These are phyloP conservation scores for Colostygia pectinataria DNA, from an alignment of 2,888 invertebrate species.

Conservation along the genomic window DNA sequence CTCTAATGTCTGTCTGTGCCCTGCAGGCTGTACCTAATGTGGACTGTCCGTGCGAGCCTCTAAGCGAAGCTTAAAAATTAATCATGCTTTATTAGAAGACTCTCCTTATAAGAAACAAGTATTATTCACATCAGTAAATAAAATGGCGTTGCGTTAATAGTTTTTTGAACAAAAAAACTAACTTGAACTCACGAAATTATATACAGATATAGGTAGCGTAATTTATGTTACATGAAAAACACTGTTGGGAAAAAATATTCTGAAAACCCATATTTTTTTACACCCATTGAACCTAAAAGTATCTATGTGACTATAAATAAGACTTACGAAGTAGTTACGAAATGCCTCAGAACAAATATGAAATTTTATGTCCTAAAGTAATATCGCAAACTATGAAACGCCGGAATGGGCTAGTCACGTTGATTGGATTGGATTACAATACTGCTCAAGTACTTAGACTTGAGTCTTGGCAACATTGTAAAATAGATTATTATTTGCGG, in stretches of 20 bases:
- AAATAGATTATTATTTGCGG: constrained; percentile 1
- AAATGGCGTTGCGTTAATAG: too few relatives aligned
- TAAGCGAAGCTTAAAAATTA: constrained; percentile 53
- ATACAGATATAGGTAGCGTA: too few relatives aligned
- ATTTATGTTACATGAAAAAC: too few relatives aligned
- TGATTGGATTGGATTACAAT: constrained; percentile 11
- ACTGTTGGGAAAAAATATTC: too few relatives aligned
- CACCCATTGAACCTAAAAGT: too few relatives aligned
- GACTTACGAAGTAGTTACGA: background rate
- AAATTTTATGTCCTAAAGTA: background rate
- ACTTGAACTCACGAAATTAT: too few relatives aligned
- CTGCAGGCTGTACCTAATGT: constrained; percentile 45
- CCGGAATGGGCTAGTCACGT: constrained; percentile 1
- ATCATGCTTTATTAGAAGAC: constrained; percentile 57
- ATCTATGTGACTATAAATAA: background rate
- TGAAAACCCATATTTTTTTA: too few relatives aligned
- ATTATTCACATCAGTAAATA: constrained; percentile 9
- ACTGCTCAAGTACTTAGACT: background rate
- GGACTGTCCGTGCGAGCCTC: constrained; percentile 41
- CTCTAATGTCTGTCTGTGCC: constrained; percentile 35
- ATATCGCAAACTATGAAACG: constrained; percentile 9
- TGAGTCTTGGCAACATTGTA: constrained; percentile 5
- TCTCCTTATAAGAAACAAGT: constrained; percentile 45
- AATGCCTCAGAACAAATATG: background rate
- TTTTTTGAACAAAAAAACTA: too few relatives aligned